phyloP scores from a whole-genome alignment of 2,113 vertebrate species.

The Formicarius rufipectus region DNA sequence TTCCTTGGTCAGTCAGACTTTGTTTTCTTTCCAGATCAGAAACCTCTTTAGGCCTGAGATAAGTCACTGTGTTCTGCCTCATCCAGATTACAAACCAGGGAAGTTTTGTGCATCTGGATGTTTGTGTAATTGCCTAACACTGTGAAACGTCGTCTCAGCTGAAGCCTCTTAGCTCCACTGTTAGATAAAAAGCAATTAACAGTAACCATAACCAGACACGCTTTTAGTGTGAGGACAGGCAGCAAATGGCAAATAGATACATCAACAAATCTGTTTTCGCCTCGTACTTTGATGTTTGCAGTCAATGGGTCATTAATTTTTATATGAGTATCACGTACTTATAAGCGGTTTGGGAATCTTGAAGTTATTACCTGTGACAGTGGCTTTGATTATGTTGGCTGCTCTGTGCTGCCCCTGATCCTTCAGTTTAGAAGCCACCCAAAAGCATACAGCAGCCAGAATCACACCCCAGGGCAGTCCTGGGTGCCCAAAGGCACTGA shows the following conservation, averaged over 20 bases:
- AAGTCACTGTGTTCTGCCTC: background rate
- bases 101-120: conserved; percentile 43
- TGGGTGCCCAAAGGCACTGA: background rate
- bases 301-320: conserved; percentile 56
- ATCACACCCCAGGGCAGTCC: background rate
- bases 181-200: conserved; percentile 58
- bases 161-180: conserved; percentile 17
- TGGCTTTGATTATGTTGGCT: background rate
- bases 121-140: conserved; percentile 35
- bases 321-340: background rate
- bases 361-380: background rate
- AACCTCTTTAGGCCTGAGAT: background rate
- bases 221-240: background rate
- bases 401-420: background rate
- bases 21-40: background rate
- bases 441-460: background rate
- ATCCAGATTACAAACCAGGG: background rate
- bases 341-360: conserved; percentile 24
- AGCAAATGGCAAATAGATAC: conserved; percentile 27
- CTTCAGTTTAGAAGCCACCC: background rate
- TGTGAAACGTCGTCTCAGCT: background rate
- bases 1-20: background rate
- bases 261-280: conserved; percentile 47
- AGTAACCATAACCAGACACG: conserved; percentile 48
- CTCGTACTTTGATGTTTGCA: conserved; percentile 25